A percentile compares a stretch with the other conserved stretches of the same genome.
These are phyloP conservation scores for Protobothrops mucrosquamatus DNA, from an alignment of 2,113 vertebrate genomes.

Conservation along the genomic window DNA sequence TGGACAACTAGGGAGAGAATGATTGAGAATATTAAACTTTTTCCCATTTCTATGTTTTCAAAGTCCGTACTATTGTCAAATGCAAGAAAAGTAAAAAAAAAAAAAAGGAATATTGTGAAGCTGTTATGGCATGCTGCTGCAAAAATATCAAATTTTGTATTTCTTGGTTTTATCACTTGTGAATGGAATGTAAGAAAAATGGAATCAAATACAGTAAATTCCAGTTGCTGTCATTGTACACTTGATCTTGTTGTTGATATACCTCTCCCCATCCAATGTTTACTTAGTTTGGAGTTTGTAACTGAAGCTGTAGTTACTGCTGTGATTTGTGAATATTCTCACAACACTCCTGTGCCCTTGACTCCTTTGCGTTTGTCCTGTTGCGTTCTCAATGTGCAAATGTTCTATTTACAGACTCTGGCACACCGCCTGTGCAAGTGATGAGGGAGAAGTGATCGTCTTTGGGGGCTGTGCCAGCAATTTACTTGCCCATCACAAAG, in stretches of 20 bases:
- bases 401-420: conserved; percentile 77
- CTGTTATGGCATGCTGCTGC: not conserved
- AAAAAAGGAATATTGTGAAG: not conserved
- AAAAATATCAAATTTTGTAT: not conserved
- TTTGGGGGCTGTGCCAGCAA: conserved; percentile 99
- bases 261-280: not conserved
- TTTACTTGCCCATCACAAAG: conserved; percentile 86
- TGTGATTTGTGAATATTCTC: not conserved
- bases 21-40: not conserved
- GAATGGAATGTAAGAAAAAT: not conserved
- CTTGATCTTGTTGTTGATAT: not conserved
- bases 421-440: conserved; percentile 91
- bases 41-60: not conserved
- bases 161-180: not conserved
- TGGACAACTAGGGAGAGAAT: not conserved
- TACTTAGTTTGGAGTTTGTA: not conserved
- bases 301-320: not conserved
- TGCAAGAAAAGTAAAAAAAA: not conserved
- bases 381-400: fast-evolving
- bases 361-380: not conserved
- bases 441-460: conserved; percentile 92
- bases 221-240: not conserved
- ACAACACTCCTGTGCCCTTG: not conserved
- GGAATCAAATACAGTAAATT: not conserved
- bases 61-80: not conserved